A percentile compares a stretch with the other conserved stretches of the same genome.
Conservation (phyloP, 2,797 vertebrate species). For the Macrochelys suwanniensis region DNA sequence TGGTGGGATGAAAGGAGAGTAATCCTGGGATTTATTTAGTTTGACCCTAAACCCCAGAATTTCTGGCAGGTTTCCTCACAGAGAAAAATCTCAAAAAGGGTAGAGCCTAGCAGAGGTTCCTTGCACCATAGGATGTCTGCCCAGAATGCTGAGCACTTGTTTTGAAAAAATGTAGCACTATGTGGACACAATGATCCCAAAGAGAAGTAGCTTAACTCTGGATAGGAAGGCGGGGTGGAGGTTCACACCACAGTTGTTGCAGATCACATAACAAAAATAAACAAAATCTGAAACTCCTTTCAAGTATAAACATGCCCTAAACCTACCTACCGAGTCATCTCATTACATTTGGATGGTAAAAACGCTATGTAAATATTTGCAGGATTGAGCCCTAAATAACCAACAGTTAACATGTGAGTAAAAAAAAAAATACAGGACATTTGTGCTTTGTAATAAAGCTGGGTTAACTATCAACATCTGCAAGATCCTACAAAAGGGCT, state of each 20-base stretch:
- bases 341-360: neutral
- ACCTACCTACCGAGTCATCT: neutral
- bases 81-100: neutral
- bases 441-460: neutral
- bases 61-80: accelerated
- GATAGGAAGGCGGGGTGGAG: neutral
- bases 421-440: neutral
- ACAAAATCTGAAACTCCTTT: neutral
- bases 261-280: neutral
- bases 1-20: neutral
- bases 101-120: neutral
- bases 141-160: neutral
- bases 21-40: neutral
- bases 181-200: neutral
- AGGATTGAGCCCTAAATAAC: neutral
- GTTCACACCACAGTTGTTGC: neutral
- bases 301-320: neutral
- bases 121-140: neutral
- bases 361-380: neutral
- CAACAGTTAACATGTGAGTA: neutral
- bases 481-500: neutral
- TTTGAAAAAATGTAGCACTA: neutral
- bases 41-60: neutral
- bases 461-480: neutral
- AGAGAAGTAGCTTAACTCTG: neutral